Base-by-base conservation (phyloP, 23 tunicate genomes). In the Halocynthia roretzi region DNA sequence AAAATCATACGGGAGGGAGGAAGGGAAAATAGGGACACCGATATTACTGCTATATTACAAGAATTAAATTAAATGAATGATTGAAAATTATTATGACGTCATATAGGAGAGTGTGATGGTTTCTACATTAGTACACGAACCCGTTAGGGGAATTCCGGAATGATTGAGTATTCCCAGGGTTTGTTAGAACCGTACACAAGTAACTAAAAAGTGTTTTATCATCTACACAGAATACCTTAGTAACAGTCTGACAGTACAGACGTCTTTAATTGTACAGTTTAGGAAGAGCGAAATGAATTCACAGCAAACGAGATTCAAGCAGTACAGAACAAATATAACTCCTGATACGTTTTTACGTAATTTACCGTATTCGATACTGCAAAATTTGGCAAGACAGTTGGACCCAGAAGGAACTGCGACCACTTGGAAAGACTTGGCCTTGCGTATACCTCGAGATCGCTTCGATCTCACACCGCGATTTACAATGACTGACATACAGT, bases 361-460 rank as follows among this genome's bases (percentile, higher is more conserved):
- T 71, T 62, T 92, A 11, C 98, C 98, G 6, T 92, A 84, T 52
- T 86, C 98, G 8, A 62, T 92, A 6, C 66, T 84, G 8, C 65
- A 77, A 55, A 53, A 61, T 51, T 76, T 92, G 31, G 98, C 98
- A 21, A 73, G 68, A 52, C 86, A 83, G 8, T 68, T 92, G 72
- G 98, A 92, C 67, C 78, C 87, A 22, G 77, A 82, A 48, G 98
- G 98, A 53, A 92, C 87, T 5, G 84, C 98, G 51, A 92, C 93
- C 15, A 92, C 84, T 52, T 92, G 98, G 98, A 86, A 76, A 75
- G 98, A 92, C 61, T 81, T 92, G 79, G 92, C 77, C 0, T 48
- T 82, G 56, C 83, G 83, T 52, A 92, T 92, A 11, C 98, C 98
- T 56, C 71, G 54, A 53, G 56, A 85, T 12, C 71, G 66, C 6